Evolutionary conservation across 64 coral and sea anemone species (phyloP), one percentile per base, ranked within the genome.

Genomic region (Pocillopora verrucosa): DNA sequence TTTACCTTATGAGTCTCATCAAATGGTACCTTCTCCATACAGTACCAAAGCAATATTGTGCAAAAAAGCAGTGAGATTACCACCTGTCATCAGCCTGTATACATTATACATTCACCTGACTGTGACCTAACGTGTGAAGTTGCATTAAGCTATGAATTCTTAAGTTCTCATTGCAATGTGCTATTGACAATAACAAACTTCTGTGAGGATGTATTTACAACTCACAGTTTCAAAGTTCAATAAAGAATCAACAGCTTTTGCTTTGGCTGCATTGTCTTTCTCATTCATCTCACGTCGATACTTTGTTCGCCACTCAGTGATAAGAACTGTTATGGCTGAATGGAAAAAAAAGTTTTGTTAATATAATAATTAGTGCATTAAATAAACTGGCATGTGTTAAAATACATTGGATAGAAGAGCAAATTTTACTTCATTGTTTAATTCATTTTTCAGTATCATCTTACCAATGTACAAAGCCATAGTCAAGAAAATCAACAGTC

Each of bases 181-280:
- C 7, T 51, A 51, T 51, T 51, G 41, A 51, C 3, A 51, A 51
- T 3, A 73, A 73, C 2, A n/a, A 1, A 73, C 20, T 26, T 15
- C 36, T 38, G 11, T 24, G 13, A 24, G 13, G 17, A 22, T 22
- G 16, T 9, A 62, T 36, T 75, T 34, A 35, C 10, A 51, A 89
- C 90, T 90, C 95, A 98, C 96, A 59, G 96, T 98, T 93, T 98
- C 96, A 98, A 98, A 98, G 76, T 98, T 98, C 11, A 98, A 87
- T 59, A 98, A 79, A 2, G 96, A 98, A 84, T 98, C 96, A 51
- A 98, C 96, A 65, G 96, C 96, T 65, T 98, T 98, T 34, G 96
- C 96, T 67, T 98, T 98, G 76, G 96, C 93, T 69, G 74, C 67
- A 83, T 98, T 98, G 37, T 98, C 96, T n/a, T 91, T 95, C 17